Percentiles rank a stretch among this genome's conserved stretches.
phyloP scores from a whole-genome alignment of 2,797 vertebrate species.

The Lepilemur ruficaudatus region DNA sequence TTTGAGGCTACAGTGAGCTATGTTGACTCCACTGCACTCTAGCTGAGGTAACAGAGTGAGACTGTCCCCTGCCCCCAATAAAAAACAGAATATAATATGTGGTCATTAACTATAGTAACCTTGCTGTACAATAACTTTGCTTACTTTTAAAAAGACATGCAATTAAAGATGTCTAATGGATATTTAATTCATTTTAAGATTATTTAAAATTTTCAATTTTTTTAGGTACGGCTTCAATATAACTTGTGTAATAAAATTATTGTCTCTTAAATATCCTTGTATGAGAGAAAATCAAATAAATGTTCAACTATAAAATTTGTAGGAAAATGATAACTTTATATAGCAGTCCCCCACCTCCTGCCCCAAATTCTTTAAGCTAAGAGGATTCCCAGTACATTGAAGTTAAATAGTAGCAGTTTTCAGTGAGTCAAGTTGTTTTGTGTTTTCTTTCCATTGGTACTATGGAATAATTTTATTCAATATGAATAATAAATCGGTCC shows the following conservation, averaged over 20 bases:
- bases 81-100: not conserved
- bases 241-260: conserved; percentile 59
- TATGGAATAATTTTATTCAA: conserved; percentile 2
- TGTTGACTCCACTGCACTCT: not conserved
- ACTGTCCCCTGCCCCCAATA: too few species aligned
- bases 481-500: conserved; percentile 52
- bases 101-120: not conserved
- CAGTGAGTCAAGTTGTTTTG: not conserved
- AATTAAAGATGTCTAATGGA: conserved; percentile 60
- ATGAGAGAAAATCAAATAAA: conserved; percentile 30
- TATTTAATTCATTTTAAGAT: conserved; percentile 49
- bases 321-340: not conserved
- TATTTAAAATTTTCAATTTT: conserved; percentile 65
- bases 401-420: not conserved
- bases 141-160: not conserved
- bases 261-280: conserved; percentile 37
- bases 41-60: not conserved
- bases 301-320: conserved; percentile 58
- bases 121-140: not conserved
- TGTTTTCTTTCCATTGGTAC: conserved; percentile 57
- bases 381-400: conserved; percentile 32
- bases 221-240: not conserved
- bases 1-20: not conserved
- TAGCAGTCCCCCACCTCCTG: conserved; percentile 40
- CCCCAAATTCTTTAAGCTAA: not conserved